These are phyloP conservation scores for Hermetia illucens DNA, from an alignment of 1,140 invertebrate species.

Conservation along the genomic window DNA sequence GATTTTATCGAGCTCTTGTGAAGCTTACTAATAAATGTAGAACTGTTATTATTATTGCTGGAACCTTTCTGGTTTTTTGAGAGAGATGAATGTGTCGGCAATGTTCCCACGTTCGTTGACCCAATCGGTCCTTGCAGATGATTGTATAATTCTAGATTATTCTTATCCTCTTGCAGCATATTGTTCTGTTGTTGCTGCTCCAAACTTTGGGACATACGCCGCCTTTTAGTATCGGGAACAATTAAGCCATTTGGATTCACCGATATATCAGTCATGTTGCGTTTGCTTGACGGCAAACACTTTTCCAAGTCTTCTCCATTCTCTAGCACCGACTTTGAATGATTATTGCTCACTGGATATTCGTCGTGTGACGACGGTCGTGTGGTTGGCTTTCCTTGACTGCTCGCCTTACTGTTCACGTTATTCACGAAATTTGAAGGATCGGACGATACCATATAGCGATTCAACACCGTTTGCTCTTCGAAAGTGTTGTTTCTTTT, in stretches of 20 bases:
- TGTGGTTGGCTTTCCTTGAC: conserved; percentile 2
- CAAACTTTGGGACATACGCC: neutral
- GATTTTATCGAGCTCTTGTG: neutral
- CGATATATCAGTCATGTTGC: conserved; percentile 2
- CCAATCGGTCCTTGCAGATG: conserved; percentile 31
- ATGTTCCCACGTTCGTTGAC: conserved; percentile 47
- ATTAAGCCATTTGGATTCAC: conserved; percentile 30
- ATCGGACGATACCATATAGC: neutral
- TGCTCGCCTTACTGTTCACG: neutral
- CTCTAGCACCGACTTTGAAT: conserved; percentile 1
- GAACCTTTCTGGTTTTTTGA: conserved; percentile 26
- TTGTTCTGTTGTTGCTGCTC: conserved; percentile 12
- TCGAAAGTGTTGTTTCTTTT: conserved; percentile 8
- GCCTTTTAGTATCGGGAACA: conserved; percentile 36
- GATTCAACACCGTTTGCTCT: conserved; percentile 12
- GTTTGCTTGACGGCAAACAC: conserved; percentile 2
- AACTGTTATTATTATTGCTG: conserved; percentile 6
- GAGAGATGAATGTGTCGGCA: conserved; percentile 26
- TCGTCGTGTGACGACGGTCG: neutral
- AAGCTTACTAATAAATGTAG: neutral
- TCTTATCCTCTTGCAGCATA: no score
- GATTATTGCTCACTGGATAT: conserved; percentile 1
- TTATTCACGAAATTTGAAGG: neutral
- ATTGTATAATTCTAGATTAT: conserved; percentile 9
- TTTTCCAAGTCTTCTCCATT: conserved; percentile 6